phyloP scores from a whole-genome alignment of 92 coral and sea anemone genomes.

The Palythoa grandis region DNA sequence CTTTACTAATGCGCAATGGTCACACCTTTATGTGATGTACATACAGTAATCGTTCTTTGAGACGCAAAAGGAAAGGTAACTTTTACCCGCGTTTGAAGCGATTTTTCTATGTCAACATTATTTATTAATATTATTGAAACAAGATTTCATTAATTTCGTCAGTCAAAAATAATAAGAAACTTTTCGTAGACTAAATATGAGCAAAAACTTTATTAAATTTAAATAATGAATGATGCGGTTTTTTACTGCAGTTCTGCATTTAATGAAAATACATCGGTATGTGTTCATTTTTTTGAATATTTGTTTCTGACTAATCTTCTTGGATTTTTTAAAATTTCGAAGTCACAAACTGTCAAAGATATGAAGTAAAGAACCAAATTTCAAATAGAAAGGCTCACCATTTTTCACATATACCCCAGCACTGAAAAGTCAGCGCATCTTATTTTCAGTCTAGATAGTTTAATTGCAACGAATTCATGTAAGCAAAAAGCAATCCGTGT shows the following conservation, averaged over 20 bases:
- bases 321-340: background rate
- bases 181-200: conserved; percentile 14
- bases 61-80: background rate
- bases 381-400: background rate
- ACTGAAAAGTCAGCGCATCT: background rate
- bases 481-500: background rate
- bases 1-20: background rate
- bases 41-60: background rate
- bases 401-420: background rate
- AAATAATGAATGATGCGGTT: background rate
- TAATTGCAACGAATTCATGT: background rate
- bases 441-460: background rate
- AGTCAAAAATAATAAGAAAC: conserved; percentile 9
- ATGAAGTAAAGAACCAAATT: background rate
- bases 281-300: background rate
- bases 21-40: background rate
- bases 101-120: conserved; percentile 17
- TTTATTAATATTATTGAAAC: conserved; percentile 1
- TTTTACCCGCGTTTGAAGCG: background rate
- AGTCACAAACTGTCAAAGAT: background rate
- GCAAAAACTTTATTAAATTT: too few relatives aligned
- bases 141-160: background rate
- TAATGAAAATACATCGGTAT: background rate
- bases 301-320: background rate
- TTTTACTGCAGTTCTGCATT: background rate